Base-by-base conservation (phyloP, 2,113 vertebrate genomes). In the Dromiciops gliroides region DNA sequence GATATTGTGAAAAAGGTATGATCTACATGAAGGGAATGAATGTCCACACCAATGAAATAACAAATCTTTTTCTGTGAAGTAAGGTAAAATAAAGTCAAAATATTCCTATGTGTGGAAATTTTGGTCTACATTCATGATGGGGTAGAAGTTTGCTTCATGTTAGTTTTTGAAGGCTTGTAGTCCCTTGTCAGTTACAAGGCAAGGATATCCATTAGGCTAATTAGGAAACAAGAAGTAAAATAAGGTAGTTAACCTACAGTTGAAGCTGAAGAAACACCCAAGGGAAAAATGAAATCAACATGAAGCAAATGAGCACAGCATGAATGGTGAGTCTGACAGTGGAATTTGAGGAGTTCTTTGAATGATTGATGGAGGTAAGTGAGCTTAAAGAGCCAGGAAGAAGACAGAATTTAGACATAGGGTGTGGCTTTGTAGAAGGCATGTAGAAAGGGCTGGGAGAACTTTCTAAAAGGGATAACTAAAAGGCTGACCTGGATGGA, bases 331-430 rank as follows among this genome's bases (percentile, higher is more conserved):
- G 6, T 56, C 0, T 94, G 19, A 91, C 50, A 50, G 48, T 89
- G 23, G 48, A 94, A 91, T 83, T 93, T 52, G 48, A 91, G 12
- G 24, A 23, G 92, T 93, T 83, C 26, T 96, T 91, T 91, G 60
- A 91, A 90, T 93, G 95, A 50, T 31, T 93, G 95, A 50, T n/a
- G 94, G 94, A 92, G 90, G n/a, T 91, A 94, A 94, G 60, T 37
- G 93, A 92, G 5, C 60, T 89, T 91, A 50, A 37, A 93, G 53
- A 92, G n/a, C 49, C 56, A 94, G 90, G 89, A 96, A 94, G 12
- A 25, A 67, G 23, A 48, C 75, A 89, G 11, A 50, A 92, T 94
- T 50, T 93, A 89, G 83, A 49, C 8, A 93, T 24, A 51, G 52
- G 93, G 56, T 44, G 75, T 50, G 90, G 37, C 8, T 91, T 94